Percentiles rank a stretch among this genome's conserved stretches.
phyloP scores from a whole-genome alignment of 2,113 vertebrate species.

The Saccopteryx leptura region DNA sequence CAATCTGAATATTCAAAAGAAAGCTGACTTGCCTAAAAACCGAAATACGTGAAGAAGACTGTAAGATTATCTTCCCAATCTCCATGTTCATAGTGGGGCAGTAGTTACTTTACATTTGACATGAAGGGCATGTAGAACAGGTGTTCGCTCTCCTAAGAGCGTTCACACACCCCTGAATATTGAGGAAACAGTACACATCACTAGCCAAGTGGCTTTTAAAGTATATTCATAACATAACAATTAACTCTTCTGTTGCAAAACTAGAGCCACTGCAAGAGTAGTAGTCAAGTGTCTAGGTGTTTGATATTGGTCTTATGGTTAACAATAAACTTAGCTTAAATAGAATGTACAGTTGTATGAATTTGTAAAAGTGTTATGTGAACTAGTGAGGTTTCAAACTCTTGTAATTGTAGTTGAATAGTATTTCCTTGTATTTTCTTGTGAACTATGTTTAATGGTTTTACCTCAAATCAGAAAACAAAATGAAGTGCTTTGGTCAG shows the following conservation, averaged over 20 bases:
- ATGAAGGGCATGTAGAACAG: background rate
- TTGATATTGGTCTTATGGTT: slow-evolving; percentile 74
- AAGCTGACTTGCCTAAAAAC: background rate
- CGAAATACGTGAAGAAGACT: slow-evolving; percentile 12
- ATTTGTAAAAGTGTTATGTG: slow-evolving; percentile 76
- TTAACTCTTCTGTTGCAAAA: slow-evolving; percentile 66
- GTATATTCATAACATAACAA: slow-evolving; percentile 66
- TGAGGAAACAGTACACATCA: slow-evolving; percentile 49
- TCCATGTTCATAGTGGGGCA: background rate
- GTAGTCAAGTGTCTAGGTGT: slow-evolving; percentile 80
- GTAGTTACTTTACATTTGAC: slow-evolving; percentile 16
- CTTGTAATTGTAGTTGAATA: slow-evolving; percentile 79
- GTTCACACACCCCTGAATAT: background rate
- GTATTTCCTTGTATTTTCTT: slow-evolving; percentile 80
- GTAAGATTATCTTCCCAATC: background rate
- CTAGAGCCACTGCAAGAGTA: slow-evolving; percentile 64
- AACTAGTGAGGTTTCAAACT: slow-evolving; percentile 80
- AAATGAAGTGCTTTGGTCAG: slow-evolving; percentile 84
- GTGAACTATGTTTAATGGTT: slow-evolving; percentile 85
- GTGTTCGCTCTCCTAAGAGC: background rate
- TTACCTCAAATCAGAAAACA: slow-evolving; percentile 86
- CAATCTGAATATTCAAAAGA: slow-evolving; percentile 44
- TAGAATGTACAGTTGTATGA: slow-evolving; percentile 59
- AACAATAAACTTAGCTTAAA: slow-evolving; percentile 75
- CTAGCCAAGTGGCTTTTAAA: slow-evolving; percentile 39